phyloP scores from a whole-genome alignment of 2,888 invertebrate genomes.

The Matsumyia berberina region DNA sequence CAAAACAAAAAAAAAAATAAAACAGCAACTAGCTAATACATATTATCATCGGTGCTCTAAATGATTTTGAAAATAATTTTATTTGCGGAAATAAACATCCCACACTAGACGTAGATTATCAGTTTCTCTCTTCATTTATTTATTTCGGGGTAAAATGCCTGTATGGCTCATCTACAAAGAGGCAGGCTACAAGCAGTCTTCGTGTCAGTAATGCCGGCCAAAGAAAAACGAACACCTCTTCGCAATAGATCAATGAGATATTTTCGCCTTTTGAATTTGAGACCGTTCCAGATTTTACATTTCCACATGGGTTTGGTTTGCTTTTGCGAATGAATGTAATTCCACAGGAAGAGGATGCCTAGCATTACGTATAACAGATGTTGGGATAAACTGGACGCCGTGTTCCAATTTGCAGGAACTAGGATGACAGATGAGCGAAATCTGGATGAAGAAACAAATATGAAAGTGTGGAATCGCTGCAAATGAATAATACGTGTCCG shows the following conservation, averaged over 20 bases:
- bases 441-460: no score
- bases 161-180: not conserved
- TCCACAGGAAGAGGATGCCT: not conserved
- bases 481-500: no score
- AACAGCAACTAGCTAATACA: not conserved
- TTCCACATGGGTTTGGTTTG: not conserved
- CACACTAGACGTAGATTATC: not conserved
- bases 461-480: no score
- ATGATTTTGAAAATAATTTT: not conserved
- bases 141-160: not conserved
- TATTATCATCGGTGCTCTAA: slow-evolving; percentile 3
- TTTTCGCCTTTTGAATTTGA: not conserved
- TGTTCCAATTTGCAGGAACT: no score
- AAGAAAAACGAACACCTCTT: not conserved
- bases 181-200: not conserved
- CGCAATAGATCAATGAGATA: not conserved
- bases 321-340: not conserved
- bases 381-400: no score
- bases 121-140: not conserved
- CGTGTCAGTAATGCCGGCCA: not conserved
- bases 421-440: no score
- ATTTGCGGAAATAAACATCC: slow-evolving; percentile 1
- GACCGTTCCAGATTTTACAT: not conserved
- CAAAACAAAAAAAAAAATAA: not conserved
- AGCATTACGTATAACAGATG: not conserved